Evolutionary conservation across 2,797 vertebrate species (phyloP), one percentile per base, ranked within the genome.

Genomic region (Salarias fasciatus): DNA sequence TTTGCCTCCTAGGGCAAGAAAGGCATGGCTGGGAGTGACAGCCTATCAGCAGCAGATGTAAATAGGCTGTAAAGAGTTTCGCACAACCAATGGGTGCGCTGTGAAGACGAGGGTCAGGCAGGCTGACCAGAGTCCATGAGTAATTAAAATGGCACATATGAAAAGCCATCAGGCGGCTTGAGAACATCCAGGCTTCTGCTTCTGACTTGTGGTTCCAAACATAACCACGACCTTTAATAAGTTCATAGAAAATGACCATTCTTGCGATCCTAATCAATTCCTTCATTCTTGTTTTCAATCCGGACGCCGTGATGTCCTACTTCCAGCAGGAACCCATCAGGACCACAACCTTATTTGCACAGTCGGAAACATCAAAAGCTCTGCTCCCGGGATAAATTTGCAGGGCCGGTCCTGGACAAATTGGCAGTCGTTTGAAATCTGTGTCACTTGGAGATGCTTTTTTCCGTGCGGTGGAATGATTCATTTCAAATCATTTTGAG

Each of bases 81-180:
- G 50, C 46, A 55, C 57, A 83, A 88, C 89, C 73, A 88, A 87
- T 72, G 67, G 55, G 76, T 6, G 55, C n/a, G 80, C 79, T 47
- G 7, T 56, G 37, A 62, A 74, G 78, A 82, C 87, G 40, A 73
- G 72, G 88, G 88, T 91, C 92, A 90, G 54, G 73, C 89, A 91
- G 87, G 89, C 83, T 80, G 89, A 53, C 80, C 64, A 61, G 38
- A 85, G 90, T 86, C 72, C 68, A 63, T 46, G 56, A 48, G 14
- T 10, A 30, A 51, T 77, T 47, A 70, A 53, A 72, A 73, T 61
- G 59, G 41, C 14, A 13, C 24, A 43, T 24, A 24, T 24, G 18
- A 18, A 24, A 24, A 24, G 18, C 18, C 18, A 24, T 24, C 24
- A 18, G 18, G 18, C 18, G 24, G 18, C 18, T 24, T 24, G 18